Evolutionary conservation across 2,888 invertebrate genomes (phyloP).

Genomic region (Argyresthia albistria): DNA sequence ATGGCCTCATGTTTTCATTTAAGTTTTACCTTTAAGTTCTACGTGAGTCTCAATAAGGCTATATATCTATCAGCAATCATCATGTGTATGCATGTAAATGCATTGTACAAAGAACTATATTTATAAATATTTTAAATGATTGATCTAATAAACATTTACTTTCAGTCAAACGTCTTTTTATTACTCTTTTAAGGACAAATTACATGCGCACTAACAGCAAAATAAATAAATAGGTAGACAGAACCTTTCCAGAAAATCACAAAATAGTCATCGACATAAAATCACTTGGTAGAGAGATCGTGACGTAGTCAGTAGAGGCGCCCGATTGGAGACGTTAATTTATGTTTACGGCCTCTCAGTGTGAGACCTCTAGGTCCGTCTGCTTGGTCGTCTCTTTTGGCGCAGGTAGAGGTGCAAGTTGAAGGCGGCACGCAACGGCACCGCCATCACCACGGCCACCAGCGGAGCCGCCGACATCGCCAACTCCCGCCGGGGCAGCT

Average conservation of each 20-base stretch:
- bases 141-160: constrained; percentile 69
- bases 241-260: too few species aligned
- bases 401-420: too few species aligned
- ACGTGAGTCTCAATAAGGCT: constrained; percentile 41
- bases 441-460: constrained; percentile 22
- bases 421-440: constrained; percentile 35
- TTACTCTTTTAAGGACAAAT: background rate
- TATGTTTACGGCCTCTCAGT: too few species aligned
- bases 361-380: too few species aligned
- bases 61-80: constrained; percentile 28
- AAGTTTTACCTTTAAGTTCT: constrained; percentile 5
- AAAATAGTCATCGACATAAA: too few species aligned
- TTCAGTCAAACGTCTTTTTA: constrained; percentile 26
- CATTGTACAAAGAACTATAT: constrained; percentile 70
- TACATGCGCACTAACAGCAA: background rate
- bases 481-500: constrained; percentile 28
- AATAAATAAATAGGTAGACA: background rate
- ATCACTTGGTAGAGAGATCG: too few species aligned
- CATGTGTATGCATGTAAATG: constrained; percentile 51
- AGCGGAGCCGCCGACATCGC: constrained; percentile 28
- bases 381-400: too few species aligned
- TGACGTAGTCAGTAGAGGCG: too few species aligned
- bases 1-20: constrained; percentile 3
- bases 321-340: too few species aligned
- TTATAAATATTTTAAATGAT: constrained; percentile 67